These are phyloP conservation scores for Eucera pruinosa DNA, from an alignment of 2,888 invertebrate genomes.

Conservation along the genomic window DNA sequence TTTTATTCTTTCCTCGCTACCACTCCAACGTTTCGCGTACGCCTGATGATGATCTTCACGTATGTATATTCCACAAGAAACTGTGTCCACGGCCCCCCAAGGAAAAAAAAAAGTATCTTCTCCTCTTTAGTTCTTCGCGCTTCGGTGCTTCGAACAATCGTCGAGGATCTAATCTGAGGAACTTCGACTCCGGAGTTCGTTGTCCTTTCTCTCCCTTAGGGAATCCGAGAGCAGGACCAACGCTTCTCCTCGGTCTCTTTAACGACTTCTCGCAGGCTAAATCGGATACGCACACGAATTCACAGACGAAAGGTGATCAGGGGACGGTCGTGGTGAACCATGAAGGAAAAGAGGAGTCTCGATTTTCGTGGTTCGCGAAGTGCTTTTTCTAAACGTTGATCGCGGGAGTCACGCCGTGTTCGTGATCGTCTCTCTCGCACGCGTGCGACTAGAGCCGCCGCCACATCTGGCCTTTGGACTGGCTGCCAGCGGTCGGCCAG, in stretches of 20 bases:
- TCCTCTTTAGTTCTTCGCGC: slow-evolving; percentile 60
- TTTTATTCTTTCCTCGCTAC: no score
- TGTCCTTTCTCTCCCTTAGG: slow-evolving; percentile 45
- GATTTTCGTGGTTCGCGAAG: slow-evolving; percentile 8
- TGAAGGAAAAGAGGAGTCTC: slow-evolving; percentile 3
- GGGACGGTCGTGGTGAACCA: slow-evolving; percentile 44
- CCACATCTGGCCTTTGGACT: slow-evolving; percentile 83
- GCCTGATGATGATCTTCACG: slow-evolving; percentile 54
- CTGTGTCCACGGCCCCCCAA: slow-evolving; percentile 54
- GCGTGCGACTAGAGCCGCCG: slow-evolving; percentile 83
- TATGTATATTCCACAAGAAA: slow-evolving; percentile 70
- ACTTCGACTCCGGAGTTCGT: slow-evolving; percentile 35
- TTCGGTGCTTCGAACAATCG: slow-evolving; percentile 32
- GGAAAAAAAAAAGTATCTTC: slow-evolving; percentile 7
- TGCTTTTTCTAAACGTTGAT: slow-evolving; percentile 6
- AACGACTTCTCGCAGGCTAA: slow-evolving; percentile 36
- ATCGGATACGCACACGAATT: slow-evolving; percentile 75
- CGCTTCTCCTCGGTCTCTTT: slow-evolving; percentile 12
- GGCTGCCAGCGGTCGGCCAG: slow-evolving; percentile 77
- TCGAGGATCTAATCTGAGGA: slow-evolving; percentile 4
- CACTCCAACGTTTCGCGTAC: slow-evolving; percentile 58
- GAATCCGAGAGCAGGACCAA: slow-evolving; percentile 49
- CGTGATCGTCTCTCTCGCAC: slow-evolving; percentile 82
- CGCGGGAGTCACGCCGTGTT: slow-evolving; percentile 69
- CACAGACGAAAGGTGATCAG: slow-evolving; percentile 62